These are phyloP conservation scores for Orchesella flavescens DNA, from an alignment of 2,888 invertebrate species.

Conservation along the genomic window DNA sequence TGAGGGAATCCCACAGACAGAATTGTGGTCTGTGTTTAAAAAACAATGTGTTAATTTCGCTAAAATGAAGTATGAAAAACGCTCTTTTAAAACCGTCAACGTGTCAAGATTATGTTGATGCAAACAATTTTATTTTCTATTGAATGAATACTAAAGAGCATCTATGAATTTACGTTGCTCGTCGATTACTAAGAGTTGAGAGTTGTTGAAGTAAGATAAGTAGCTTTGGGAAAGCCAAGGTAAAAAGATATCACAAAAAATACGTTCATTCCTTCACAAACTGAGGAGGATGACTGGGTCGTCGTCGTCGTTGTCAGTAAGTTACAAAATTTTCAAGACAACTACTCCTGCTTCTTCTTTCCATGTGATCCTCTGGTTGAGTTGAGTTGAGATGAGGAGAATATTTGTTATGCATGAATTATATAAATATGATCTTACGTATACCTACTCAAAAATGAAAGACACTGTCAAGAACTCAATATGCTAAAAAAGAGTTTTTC, in stretches of 20 bases:
- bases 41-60: too few relatives aligned
- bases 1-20: too few relatives aligned
- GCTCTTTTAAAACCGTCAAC: too few relatives aligned
- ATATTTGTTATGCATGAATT: background rate
- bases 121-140: too few relatives aligned
- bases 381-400: too few relatives aligned
- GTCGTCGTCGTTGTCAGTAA: slow-evolving; percentile 44
- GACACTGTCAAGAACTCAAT: slow-evolving; percentile 52
- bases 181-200: background rate
- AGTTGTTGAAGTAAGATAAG: slow-evolving; percentile 25
- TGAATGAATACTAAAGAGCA: too few relatives aligned
- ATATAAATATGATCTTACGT: slow-evolving; percentile 1
- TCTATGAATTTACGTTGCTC: too few relatives aligned
- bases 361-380: background rate
- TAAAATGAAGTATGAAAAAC: too few relatives aligned
- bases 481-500: slow-evolving; percentile 14
- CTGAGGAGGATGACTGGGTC: slow-evolving; percentile 18
- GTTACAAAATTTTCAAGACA: slow-evolving; percentile 45
- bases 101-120: too few relatives aligned
- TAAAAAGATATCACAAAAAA: slow-evolving; percentile 40
- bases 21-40: too few relatives aligned
- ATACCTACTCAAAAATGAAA: slow-evolving; percentile 25
- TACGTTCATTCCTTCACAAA: slow-evolving; percentile 42
- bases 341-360: slow-evolving; percentile 17
- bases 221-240: slow-evolving; percentile 45